Percentiles rank a stretch among this genome's conserved stretches.
phyloP scores from a whole-genome alignment of 2,797 vertebrate species.

The Artibeus jamaicensis region DNA sequence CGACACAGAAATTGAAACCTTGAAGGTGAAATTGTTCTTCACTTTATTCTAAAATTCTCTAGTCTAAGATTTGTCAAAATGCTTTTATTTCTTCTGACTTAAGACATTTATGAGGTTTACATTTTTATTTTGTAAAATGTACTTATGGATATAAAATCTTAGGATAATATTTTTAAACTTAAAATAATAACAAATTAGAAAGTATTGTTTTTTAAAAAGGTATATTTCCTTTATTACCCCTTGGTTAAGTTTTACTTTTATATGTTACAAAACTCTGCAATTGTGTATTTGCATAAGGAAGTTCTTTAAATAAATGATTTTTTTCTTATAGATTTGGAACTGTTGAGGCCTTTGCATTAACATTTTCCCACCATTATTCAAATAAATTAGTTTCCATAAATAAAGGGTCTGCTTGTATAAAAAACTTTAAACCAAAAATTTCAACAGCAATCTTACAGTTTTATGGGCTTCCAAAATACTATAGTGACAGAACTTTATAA shows the following conservation, averaged over 20 bases:
- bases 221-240: not conserved
- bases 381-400: not conserved
- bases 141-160: not conserved
- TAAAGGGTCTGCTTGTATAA: not conserved
- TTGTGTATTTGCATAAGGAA: not conserved
- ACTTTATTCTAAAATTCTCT: not conserved
- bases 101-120: not conserved
- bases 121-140: not conserved
- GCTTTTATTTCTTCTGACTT: conserved; percentile 7
- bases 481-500: not conserved
- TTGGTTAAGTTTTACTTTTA: not conserved
- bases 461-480: not conserved
- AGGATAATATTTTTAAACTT: not conserved
- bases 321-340: not conserved
- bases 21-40: not conserved
- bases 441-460: not conserved
- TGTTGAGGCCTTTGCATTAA: not conserved
- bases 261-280: not conserved
- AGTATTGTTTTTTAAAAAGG: not conserved
- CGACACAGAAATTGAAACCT: not conserved
- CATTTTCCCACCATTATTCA: not conserved
- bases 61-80: not conserved
- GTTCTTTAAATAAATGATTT: not conserved
- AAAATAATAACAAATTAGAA: not conserved
- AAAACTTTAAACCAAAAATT: not conserved